Evolutionary conservation across 2,888 invertebrate genomes (phyloP), one percentile per base, ranked within the genome.

Genomic region (Xestia xanthographa): DNA sequence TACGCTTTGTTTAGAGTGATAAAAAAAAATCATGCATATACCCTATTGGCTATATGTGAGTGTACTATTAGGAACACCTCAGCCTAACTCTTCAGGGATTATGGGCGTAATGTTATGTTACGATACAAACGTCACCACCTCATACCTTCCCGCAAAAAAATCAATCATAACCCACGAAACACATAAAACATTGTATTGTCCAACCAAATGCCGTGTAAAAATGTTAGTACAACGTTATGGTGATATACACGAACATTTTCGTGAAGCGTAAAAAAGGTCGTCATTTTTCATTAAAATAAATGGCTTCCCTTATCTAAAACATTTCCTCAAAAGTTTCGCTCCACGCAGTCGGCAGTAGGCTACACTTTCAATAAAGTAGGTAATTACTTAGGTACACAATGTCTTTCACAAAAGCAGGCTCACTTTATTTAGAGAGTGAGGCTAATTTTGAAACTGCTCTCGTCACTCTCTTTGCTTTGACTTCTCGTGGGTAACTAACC

Each of bases 251-350:
- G 63, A 86, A 68, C 79, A 79, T 90, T 89, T 88, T 86, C 83
- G 84, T 80, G 71, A 69, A 85, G 74, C 86, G 83, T 84, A 85
- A 87, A 88, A 86, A 87, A 85, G 88, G 86, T 88, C 84, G 87
- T 88, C 88, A 92, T 92, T 92, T 92, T 92, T 92, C 93, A 92
- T 91, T 90, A 86, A 91, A 92, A 93, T 91, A 91, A 93, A 93
- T 92, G 91, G 92, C 84, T 88, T 90, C 84, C 80, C 89, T 92
- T 93, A 92, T 93, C 92, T 90, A 86, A 86, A 86, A 88, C 87
- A 86, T 89, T 90, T 87, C 86, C 86, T 87, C 72, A 87, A 88
- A 90, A 88, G 75, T 89, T 87, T 79, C 82, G 74, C 77, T 81
- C 85, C 79, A 82, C 81, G 76, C 83, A 84, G 79, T 80, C 63